phyloP scores from a whole-genome alignment of 2,888 invertebrate genomes.

The Spisula solida region DNA sequence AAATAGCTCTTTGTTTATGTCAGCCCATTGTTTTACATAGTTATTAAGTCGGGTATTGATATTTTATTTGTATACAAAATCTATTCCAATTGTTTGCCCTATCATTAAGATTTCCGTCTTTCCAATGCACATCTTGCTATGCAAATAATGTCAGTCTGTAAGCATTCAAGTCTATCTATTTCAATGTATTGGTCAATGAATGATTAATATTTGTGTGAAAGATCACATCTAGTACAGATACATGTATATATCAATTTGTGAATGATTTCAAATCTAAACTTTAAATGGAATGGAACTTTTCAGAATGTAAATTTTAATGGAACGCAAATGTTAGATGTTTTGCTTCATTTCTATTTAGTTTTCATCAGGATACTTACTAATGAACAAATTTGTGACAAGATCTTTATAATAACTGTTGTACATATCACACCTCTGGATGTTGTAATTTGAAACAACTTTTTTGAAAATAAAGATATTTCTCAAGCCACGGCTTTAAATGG shows the following conservation, averaged over 20 bases:
- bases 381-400: neutral
- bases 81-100: neutral
- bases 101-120: neutral
- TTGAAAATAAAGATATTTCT: no score
- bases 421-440: neutral
- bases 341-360: neutral
- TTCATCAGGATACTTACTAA: neutral
- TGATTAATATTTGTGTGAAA: conserved; percentile 9
- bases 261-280: neutral
- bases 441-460: neutral
- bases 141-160: neutral
- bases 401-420: neutral
- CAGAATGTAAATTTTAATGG: neutral
- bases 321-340: neutral
- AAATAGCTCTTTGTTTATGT: neutral
- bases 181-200: conserved; percentile 3
- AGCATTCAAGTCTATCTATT: neutral
- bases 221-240: neutral
- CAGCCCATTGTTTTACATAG: neutral
- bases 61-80: conserved; percentile 6
- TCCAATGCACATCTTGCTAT: conserved; percentile 17
- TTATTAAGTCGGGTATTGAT: neutral
- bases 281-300: neutral
- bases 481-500: no score
- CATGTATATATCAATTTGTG: neutral